Evolutionary conservation across 2,113 vertebrate species (phyloP), one percentile per base, ranked within the genome.

Genomic region (Megaceryle torquata): DNA sequence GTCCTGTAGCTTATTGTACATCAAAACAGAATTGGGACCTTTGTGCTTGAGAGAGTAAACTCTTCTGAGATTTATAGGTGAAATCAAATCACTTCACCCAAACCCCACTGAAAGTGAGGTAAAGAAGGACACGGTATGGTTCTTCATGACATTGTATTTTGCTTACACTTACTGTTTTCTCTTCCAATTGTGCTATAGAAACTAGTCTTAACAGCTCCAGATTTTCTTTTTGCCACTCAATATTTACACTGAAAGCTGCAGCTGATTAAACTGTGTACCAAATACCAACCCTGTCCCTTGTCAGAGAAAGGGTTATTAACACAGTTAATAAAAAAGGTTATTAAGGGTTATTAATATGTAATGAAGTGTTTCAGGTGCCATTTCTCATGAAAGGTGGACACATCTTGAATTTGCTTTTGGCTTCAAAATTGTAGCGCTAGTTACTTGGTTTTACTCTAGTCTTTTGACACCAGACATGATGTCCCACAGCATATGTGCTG

Each of bases 401-500:
- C 33, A 33, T 35, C 22, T 82, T 68, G 11, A 61, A 67, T 76
- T 89, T 88, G 41, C 21, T 70, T 21, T 57, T 61, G 37, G n/a
- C 17, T 76, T 13, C 70, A 37, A 87, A 95, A 89, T 44, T 31
- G 31, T 43, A 65, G 53, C n/a, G 29, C 33, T 86, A 59, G 17
- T 13, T 56, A 10, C 35, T 95, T 88, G 60, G 53, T 72, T 96
- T 91, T 91, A 63, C 33, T 9, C 56, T 46, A 63, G 21, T 83
- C 74, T 96, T 96, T 87, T 93, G 67, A 87, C 79, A 72, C 56
- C 56, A 76, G 70, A 31, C 60, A 43, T 0, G 6, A 81, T 54
- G 87, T 70, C 89, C 53, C 72, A 17, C 64, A 93, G 67, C 33
- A 51, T 22, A 51, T 25, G 50, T 81, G 65, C 94, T 96, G 92